Evolutionary conservation across 2,797 vertebrate species (phyloP).

Genomic region (Periophthalmus magnuspinnatus): DNA sequence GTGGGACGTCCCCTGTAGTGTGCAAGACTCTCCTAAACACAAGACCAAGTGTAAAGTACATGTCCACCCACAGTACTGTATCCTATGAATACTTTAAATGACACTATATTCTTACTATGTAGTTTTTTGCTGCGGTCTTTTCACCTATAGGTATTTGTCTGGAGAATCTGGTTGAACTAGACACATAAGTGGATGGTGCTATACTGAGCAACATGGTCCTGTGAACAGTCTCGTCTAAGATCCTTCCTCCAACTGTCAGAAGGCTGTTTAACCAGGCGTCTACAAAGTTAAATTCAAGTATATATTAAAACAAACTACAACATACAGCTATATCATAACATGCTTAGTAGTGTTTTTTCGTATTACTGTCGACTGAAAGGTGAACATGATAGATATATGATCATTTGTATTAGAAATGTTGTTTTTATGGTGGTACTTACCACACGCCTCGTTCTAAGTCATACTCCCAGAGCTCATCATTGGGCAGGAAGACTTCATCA

Average conservation of each 20-base stretch:
- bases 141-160: conserved; percentile 7
- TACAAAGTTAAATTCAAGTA: conserved; percentile 1
- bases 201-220: conserved; percentile 8
- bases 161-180: conserved; percentile 7
- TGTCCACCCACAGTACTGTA: background rate
- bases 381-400: background rate
- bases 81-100: background rate
- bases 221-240: conserved; percentile 2
- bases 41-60: background rate
- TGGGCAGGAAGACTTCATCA: conserved; percentile 90
- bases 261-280: background rate
- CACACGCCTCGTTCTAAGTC: conserved; percentile 88
- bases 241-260: background rate
- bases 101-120: background rate
- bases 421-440: conserved; percentile 68
- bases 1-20: conserved; percentile 87
- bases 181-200: conserved; percentile 1
- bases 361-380: background rate
- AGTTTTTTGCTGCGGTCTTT: background rate
- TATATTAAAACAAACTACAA: conserved; percentile 4
- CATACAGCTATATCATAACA: too few species aligned
- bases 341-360: background rate
- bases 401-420: too few species aligned
- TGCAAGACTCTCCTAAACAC: conserved; percentile 82
- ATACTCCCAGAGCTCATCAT: conserved; percentile 92